Percentiles rank a stretch among this genome's conserved stretches.
These are phyloP conservation scores for Exocentrus adspersus DNA, from an alignment of 2,888 invertebrate species.

Conservation along the genomic window DNA sequence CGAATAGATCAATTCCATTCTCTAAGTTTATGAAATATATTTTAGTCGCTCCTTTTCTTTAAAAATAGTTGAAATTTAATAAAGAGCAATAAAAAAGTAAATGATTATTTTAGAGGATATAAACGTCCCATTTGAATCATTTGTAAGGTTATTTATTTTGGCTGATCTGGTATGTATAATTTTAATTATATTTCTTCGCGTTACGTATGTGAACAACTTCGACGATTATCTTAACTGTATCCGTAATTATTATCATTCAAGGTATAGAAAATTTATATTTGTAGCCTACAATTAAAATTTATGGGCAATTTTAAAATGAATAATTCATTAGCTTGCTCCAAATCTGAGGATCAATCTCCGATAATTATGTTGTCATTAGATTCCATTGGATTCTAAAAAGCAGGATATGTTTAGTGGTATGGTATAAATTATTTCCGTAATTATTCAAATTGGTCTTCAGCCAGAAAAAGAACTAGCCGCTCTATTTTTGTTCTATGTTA, in stretches of 20 bases:
- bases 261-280: background rate
- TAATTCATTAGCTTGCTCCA: constrained; percentile 9
- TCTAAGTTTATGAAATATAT: no score
- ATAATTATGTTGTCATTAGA: background rate
- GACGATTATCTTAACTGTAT: background rate
- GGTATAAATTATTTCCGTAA: constrained; percentile 1
- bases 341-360: background rate
- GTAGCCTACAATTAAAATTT: constrained; percentile 4
- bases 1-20: no score
- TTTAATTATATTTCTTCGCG: no score
- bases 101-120: no score
- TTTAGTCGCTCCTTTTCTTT: no score
- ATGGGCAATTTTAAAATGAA: constrained; percentile 8
- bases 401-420: background rate
- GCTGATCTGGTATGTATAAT: no score
- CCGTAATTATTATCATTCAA: constrained; percentile 2
- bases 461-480: background rate
- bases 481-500: no score
- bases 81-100: no score
- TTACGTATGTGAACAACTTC: background rate
- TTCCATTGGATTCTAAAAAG: background rate
- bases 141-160: no score
- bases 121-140: no score
- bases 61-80: no score
- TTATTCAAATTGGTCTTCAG: background rate